Evolutionary conservation across 2,888 invertebrate genomes (phyloP).

Genomic region (Lydus trimaculatus): DNA sequence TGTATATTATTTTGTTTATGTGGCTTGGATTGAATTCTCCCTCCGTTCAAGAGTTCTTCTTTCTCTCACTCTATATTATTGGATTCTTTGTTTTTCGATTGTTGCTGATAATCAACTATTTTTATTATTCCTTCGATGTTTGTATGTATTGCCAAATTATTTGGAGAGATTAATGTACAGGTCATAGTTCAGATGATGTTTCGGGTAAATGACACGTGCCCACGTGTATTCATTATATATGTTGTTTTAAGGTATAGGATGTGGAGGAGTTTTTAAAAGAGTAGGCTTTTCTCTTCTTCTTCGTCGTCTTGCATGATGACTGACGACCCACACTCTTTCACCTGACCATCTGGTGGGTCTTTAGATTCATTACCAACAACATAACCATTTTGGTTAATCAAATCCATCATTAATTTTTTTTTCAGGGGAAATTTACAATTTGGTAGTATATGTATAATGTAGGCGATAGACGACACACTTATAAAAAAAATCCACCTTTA

Average conservation of each 20-base stretch:
- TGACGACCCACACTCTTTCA: slow-evolving; percentile 31
- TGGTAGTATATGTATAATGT: too few relatives aligned
- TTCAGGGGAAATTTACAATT: background rate
- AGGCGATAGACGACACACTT: background rate
- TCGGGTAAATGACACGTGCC: slow-evolving; percentile 39
- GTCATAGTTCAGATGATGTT: slow-evolving; percentile 28
- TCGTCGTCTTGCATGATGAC: background rate
- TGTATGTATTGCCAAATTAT: background rate
- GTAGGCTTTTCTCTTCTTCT: too few relatives aligned
- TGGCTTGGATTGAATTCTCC: background rate
- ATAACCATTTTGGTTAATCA: background rate
- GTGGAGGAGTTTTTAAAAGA: slow-evolving; percentile 11
- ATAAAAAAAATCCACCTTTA: background rate
- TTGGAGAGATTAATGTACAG: background rate
- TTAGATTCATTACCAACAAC: slow-evolving; percentile 6
- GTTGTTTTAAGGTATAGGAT: background rate
- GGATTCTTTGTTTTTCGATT: background rate
- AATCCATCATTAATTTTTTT: background rate
- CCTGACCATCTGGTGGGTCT: slow-evolving; percentile 36
- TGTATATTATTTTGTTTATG: background rate
- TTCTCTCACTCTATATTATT: too few relatives aligned
- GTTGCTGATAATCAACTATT: too few relatives aligned
- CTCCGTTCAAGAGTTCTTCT: too few relatives aligned
- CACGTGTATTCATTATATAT: slow-evolving; percentile 37
- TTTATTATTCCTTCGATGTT: too few relatives aligned